Percentiles rank a stretch among this genome's conserved stretches.
These are phyloP conservation scores for Coecobrya sp. DNA, from an alignment of 2,888 invertebrate genomes.

Conservation along the genomic window DNA sequence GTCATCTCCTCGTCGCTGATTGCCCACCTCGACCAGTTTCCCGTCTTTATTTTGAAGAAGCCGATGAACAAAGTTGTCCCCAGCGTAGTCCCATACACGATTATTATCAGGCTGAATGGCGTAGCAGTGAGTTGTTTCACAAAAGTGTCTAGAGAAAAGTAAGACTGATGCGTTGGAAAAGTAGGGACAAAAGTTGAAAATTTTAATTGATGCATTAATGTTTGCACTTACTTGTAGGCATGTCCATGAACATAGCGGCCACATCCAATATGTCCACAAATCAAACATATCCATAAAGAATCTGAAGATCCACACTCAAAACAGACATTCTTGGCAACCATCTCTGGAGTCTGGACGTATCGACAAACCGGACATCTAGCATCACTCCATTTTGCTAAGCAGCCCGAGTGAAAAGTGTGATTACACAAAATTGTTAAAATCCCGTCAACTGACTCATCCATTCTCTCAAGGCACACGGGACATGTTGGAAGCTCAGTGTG, in stretches of 20 bases:
- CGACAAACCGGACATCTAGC: slow-evolving; percentile 99
- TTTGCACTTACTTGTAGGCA: slow-evolving; percentile 92
- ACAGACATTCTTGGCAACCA: slow-evolving; percentile 91
- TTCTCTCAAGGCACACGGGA: slow-evolving; percentile 98
- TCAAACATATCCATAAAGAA: slow-evolving; percentile 99
- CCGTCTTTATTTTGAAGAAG: slow-evolving; percentile 99
- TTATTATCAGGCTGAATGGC: slow-evolving; percentile 98
- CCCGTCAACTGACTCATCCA: slow-evolving; percentile 99
- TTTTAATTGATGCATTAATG: neutral
- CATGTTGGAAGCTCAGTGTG: slow-evolving; percentile 99
- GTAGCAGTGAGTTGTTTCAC: slow-evolving; percentile 98
- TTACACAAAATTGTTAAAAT: slow-evolving; percentile 99
- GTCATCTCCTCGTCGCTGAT: slow-evolving; percentile 86
- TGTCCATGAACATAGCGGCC: slow-evolving; percentile 97
- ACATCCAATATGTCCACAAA: slow-evolving; percentile 99
- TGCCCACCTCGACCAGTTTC: slow-evolving; percentile 93
- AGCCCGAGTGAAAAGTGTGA: slow-evolving; percentile 98
- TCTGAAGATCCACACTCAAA: slow-evolving; percentile 92
- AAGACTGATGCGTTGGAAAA: neutral
- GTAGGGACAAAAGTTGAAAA: too few relatives aligned
- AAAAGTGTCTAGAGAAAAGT: slow-evolving; percentile 92
- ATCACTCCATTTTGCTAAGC: slow-evolving; percentile 98
- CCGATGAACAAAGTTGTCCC: slow-evolving; percentile 98
- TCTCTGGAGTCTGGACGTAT: slow-evolving; percentile 94
- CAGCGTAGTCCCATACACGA: slow-evolving; percentile 99